phyloP scores from a whole-genome alignment of 2,797 vertebrate species.

The Ambastaia sidthimunki region DNA sequence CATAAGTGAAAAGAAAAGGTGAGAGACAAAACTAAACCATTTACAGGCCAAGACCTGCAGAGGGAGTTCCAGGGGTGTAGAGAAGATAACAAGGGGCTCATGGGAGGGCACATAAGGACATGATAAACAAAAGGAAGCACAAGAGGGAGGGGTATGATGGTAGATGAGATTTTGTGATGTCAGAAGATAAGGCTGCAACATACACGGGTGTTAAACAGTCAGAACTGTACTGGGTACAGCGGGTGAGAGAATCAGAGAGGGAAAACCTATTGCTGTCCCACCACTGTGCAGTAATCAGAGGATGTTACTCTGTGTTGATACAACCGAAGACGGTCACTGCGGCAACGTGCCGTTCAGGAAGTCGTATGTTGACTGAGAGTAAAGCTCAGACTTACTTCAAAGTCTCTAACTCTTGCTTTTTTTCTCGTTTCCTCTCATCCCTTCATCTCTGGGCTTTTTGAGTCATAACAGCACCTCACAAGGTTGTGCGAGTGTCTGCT shows the following conservation, averaged over 20 bases:
- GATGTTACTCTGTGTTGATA: constrained; percentile 9
- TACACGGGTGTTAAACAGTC: constrained; percentile 69
- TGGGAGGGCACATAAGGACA: background rate
- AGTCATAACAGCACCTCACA: constrained; percentile 55
- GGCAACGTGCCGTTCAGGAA: constrained; percentile 31
- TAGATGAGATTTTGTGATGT: constrained; percentile 68
- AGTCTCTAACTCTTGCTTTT: background rate
- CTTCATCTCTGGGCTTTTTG: constrained; percentile 50
- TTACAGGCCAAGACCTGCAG: constrained; percentile 18
- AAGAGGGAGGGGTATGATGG: constrained; percentile 33
- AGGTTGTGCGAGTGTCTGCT: constrained; percentile 27
- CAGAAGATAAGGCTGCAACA: constrained; percentile 73
- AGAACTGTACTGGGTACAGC: constrained; percentile 43
- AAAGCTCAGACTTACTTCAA: constrained; percentile 37
- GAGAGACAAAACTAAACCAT: background rate
- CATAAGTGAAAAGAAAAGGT: background rate
- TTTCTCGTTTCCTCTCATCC: constrained; percentile 12
- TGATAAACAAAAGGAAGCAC: background rate
- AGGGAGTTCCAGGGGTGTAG: constrained; percentile 24
- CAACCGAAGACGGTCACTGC: constrained; percentile 25
- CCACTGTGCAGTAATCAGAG: constrained; percentile 1
- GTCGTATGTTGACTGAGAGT: constrained; percentile 21
- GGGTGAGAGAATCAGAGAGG: constrained; percentile 13
- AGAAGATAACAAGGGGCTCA: background rate
- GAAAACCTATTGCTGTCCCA: constrained; percentile 4